Evolutionary conservation across 2,113 vertebrate species (phyloP).

Genomic region (Scytalopus superciliaris): DNA sequence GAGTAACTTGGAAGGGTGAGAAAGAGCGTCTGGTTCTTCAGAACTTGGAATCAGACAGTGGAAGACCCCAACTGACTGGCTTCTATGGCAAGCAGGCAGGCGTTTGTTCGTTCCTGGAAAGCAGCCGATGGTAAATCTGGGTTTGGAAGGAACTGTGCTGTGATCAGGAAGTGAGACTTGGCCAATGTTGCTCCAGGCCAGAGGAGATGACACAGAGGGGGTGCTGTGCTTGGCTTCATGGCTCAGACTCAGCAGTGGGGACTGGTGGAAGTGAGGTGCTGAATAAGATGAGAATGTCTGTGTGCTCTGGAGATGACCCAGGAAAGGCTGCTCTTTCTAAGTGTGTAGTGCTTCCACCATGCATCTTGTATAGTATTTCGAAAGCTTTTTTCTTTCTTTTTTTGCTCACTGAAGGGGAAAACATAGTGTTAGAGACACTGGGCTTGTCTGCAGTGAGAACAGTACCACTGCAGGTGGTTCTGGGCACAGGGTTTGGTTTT

Average conservation of each 20-base stretch:
- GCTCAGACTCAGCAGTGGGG: neutral
- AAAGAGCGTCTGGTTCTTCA: neutral
- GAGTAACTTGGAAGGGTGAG: neutral
- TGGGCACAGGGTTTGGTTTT: neutral
- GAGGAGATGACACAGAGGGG: neutral
- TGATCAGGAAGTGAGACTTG: neutral
- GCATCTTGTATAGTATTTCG: neutral
- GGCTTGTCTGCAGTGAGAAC: rapidly evolving
- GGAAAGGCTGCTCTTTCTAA: neutral
- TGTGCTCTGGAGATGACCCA: neutral
- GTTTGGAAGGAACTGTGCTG: neutral
- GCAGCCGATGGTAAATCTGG: rapidly evolving
- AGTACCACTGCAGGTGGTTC: neutral
- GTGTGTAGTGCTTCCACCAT: neutral
- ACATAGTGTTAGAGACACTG: neutral
- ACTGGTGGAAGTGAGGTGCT: neutral
- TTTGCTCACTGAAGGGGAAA: neutral
- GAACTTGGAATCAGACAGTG: neutral
- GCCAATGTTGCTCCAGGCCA: neutral
- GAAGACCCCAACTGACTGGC: neutral
- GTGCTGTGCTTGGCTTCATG: neutral
- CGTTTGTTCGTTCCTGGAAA: neutral
- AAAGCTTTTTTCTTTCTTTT: neutral
- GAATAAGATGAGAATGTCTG: neutral
- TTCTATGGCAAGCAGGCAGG: neutral